Evolutionary conservation across 2,113 vertebrate species (phyloP), one percentile per base, ranked within the genome.

Genomic region (Cairina moschata): DNA sequence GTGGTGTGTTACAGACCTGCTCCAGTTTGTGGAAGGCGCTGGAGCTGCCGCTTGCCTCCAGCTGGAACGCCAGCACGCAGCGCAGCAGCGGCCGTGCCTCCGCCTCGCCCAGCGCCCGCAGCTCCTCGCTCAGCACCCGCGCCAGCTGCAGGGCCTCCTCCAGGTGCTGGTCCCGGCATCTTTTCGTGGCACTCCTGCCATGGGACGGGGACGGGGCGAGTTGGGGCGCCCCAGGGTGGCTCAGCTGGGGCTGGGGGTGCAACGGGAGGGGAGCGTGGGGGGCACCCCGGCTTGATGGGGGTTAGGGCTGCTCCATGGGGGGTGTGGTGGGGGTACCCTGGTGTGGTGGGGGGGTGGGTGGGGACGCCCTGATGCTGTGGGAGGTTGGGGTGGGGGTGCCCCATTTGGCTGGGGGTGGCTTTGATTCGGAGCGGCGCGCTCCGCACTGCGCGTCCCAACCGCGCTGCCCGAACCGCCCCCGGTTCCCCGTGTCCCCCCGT

Each of bases 1-100:
- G n/a, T 18, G 10, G 1, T 42, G 65, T 0, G 0, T 34, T 42
- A 85, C 90, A 1, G 60, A 99, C 99, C 98, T 98, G 98, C 87
- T 99, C 98, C 79, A 99, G 97, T 84, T 98, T 99, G n/a, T 98
- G 98, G 91, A 98, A 99, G 63, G 98, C 97, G 62, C 97, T 97
- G 92, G 98, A 98, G 96, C 97, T 98, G 95, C 76, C 62, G 13
- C 96, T 95, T 46, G 97, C 97, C 79, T 98, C 98, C 91, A 98
- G 87, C 91, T 99, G 99, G 88, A 98, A 96, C 85, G 97, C 96
- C 84, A 99, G 63, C n/a, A 99, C 60, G 8, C 98, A 97, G 76
- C 93, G 96, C 66, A 98, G 96, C 5, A 99, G 95, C 3, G 98
- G 97, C 52, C 67, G 95, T 25, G 97, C 77, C 15, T 97, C 88